Conservation (phyloP, 2,888 invertebrate species). For the Onchidella celtica region DNA sequence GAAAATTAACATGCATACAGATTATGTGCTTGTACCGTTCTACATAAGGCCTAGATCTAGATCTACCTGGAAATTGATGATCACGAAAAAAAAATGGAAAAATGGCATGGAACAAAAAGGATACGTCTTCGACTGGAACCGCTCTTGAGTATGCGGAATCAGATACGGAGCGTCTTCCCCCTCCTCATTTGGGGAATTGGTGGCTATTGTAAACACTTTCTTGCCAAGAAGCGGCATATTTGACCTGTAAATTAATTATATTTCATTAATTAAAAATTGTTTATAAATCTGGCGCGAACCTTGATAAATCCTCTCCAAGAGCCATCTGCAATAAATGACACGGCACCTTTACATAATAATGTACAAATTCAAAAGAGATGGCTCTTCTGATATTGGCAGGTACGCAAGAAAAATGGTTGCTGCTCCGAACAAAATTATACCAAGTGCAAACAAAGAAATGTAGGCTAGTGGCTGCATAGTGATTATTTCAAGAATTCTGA, state of each 20-base stretch:
- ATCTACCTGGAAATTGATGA: too few species aligned
- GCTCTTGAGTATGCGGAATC: constrained; percentile 77
- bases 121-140: constrained; percentile 78
- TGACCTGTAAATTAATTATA: constrained; percentile 60
- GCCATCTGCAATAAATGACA: constrained; percentile 5
- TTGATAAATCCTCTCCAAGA: constrained; percentile 22
- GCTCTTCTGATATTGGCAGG: neutral
- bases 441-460: too few species aligned
- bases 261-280: constrained; percentile 63
- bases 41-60: too few species aligned
- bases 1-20: too few species aligned
- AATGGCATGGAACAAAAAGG: constrained; percentile 63
- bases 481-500: too few species aligned
- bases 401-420: neutral
- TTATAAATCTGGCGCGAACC: constrained; percentile 77
- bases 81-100: too few species aligned
- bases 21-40: too few species aligned
- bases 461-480: too few species aligned
- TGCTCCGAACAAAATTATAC: neutral
- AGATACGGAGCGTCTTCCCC: constrained; percentile 71
- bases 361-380: constrained; percentile 22
- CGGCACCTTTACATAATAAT: neutral
- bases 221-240: constrained; percentile 78
- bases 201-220: constrained; percentile 67
- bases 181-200: constrained; percentile 64